Percentiles rank a stretch among this genome's conserved stretches.
Evolutionary conservation across 2,888 invertebrate species (phyloP).

Genomic region (Hyppa rectilinea): DNA sequence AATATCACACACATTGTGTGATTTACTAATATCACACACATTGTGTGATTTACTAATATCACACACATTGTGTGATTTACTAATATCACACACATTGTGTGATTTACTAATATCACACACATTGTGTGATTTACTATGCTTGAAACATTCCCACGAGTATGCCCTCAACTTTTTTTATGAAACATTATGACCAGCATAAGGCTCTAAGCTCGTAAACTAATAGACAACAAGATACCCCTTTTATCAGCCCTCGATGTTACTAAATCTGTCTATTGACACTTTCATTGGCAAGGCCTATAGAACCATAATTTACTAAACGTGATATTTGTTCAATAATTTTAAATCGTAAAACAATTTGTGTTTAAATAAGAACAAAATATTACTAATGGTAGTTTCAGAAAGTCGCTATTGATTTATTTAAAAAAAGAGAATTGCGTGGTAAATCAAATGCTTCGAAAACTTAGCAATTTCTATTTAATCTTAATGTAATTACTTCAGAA

Average conservation of each 20-base stretch:
- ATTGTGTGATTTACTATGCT: too few species aligned
- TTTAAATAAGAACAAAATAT: neutral
- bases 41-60: too few species aligned
- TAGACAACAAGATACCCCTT: constrained; percentile 69
- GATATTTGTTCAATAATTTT: too few species aligned
- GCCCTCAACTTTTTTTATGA: constrained; percentile 10
- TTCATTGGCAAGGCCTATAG: constrained; percentile 13
- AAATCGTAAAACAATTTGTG: neutral
- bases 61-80: too few species aligned
- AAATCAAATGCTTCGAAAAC: neutral
- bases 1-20: too few species aligned
- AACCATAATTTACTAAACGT: constrained; percentile 8
- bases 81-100: too few species aligned
- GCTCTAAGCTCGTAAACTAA: constrained; percentile 61
- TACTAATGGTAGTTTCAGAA: too few species aligned
- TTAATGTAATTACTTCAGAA: neutral
- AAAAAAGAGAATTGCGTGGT: neutral
- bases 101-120: too few species aligned
- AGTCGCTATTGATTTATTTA: neutral
- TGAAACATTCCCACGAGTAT: neutral
- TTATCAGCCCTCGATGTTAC: constrained; percentile 65
- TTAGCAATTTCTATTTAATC: neutral
- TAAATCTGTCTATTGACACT: constrained; percentile 53
- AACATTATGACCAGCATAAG: constrained; percentile 27
- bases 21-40: too few species aligned